phyloP scores from a whole-genome alignment of 35 echinoderm and acorn worm species.

The Chiridota heheva region DNA sequence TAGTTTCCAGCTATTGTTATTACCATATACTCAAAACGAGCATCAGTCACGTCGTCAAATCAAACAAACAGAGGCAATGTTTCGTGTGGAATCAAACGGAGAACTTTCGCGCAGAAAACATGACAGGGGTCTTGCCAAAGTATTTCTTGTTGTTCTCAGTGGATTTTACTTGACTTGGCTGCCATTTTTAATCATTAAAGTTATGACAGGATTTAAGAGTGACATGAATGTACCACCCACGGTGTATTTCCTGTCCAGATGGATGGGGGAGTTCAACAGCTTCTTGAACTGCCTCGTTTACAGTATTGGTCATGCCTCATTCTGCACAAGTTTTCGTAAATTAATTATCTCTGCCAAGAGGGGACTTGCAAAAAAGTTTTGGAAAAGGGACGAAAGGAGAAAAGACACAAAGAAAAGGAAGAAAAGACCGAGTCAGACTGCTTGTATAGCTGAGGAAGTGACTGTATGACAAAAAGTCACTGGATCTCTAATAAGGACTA shows the following conservation, averaged over 20 bases:
- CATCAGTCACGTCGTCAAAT: conserved; percentile 57
- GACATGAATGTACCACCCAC: conserved; percentile 51
- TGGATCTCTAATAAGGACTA: no score
- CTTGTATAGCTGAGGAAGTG: no score
- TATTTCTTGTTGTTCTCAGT: conserved; percentile 84
- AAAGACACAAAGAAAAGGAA: conserved; percentile 5
- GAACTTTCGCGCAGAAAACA: conserved; percentile 34
- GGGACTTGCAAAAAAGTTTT: conserved; percentile 30
- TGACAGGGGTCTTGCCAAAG: conserved; percentile 80
- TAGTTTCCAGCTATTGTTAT: conserved; percentile 72
- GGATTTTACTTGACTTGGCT: conserved; percentile 92
- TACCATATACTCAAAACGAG: conserved; percentile 67
- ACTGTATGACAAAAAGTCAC: no score
- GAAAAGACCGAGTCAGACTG: neutral
- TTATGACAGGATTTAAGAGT: conserved; percentile 38
- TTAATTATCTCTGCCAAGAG: conserved; percentile 16
- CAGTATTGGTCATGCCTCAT: conserved; percentile 78
- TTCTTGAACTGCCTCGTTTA: conserved; percentile 96
- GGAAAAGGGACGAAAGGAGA: conserved; percentile 36
- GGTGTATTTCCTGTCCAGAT: conserved; percentile 63
- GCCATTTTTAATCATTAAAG: conserved; percentile 72
- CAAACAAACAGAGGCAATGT: conserved; percentile 37
- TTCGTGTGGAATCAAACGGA: conserved; percentile 25
- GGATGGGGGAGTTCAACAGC: conserved; percentile 88
- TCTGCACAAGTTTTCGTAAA: conserved; percentile 57